Evolutionary conservation across 1,140 invertebrate genomes (phyloP), one percentile per base, ranked within the genome.

Genomic region (Drosophila sucinea): DNA sequence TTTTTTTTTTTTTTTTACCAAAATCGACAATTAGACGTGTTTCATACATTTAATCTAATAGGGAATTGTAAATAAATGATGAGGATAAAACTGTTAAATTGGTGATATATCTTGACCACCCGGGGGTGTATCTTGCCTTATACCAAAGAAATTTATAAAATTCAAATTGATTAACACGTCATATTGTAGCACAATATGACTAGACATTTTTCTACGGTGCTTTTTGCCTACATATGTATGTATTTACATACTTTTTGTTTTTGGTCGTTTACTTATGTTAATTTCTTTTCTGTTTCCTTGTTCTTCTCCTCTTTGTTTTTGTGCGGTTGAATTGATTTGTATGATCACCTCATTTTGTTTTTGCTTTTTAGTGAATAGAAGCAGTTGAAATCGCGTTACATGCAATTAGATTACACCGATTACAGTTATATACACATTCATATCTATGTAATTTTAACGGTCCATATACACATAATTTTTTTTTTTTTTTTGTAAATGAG

Each of bases 291-390:
- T 38, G 4, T 30, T 38, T 38, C 35, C 11, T 51, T 67, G 57
- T 55, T 74, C 10, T 35, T 54, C 44, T 54, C 32, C 40, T 33
- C 60, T 10, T 11, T 23, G 44, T 38, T 38, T 7, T 62, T 54
- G 41, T 54, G 41, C 60, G 2, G 27, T 27, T 6, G 27, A 51
- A 41, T 76, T 35, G 27, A 30, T 33, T 33, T 58, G 56, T 25
- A 35, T 35, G 32, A 32, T 32, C 75, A 54, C 65, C 75, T 60
- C 32, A 75, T 65, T 68, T 74, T 69, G 60, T 54, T 69, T 55
- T 76, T 17, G 23, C 32, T 75, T 75, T 65, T 61, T n/a, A 17
- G 7, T 30, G 55, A 30, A 56, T 56, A 8, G 6, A 25, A 47
- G 10, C 7, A 30, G 10, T 27, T 17, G 5, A 61, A 61, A 61